These are phyloP conservation scores for Alca torda DNA, from an alignment of 2,797 vertebrate species.

Conservation along the genomic window DNA sequence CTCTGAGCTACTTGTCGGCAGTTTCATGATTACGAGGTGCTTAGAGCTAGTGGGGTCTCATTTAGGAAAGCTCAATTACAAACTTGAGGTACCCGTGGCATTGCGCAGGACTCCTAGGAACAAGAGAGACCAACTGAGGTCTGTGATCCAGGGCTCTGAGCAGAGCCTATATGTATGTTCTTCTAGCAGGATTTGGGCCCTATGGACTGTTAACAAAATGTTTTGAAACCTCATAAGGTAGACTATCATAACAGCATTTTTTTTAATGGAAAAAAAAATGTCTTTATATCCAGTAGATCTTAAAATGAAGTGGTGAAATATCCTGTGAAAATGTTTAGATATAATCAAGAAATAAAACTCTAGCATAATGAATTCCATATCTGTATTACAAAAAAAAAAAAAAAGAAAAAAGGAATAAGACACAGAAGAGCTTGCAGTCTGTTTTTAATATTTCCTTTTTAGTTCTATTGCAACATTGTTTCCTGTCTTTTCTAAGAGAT, in stretches of 20 bases:
- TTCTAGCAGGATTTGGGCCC: not conserved
- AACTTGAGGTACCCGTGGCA: not conserved
- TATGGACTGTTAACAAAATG: not conserved
- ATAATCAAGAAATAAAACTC: not conserved
- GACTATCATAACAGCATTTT: not conserved
- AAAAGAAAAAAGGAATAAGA: not conserved
- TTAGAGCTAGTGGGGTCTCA: not conserved
- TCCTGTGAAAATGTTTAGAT: not conserved
- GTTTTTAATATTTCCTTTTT: slow-evolving; percentile 25
- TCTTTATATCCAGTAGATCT: not conserved
- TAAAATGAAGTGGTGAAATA: not conserved
- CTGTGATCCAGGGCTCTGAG: not conserved
- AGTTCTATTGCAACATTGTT: not conserved
- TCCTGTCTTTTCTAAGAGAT: slow-evolving; percentile 2
- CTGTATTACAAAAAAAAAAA: not conserved
- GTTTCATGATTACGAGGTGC: not conserved
- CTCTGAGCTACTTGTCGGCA: not conserved
- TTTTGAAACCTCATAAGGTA: not conserved
- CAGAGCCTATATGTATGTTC: not conserved
- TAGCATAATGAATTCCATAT: not conserved
- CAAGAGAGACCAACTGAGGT: not conserved
- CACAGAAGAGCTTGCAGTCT: not conserved
- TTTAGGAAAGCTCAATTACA: not conserved
- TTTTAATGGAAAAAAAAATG: not conserved
- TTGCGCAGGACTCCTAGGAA: not conserved